Evolutionary conservation across 2,797 vertebrate genomes (phyloP).

Genomic region (Protonibea diacanthus): DNA sequence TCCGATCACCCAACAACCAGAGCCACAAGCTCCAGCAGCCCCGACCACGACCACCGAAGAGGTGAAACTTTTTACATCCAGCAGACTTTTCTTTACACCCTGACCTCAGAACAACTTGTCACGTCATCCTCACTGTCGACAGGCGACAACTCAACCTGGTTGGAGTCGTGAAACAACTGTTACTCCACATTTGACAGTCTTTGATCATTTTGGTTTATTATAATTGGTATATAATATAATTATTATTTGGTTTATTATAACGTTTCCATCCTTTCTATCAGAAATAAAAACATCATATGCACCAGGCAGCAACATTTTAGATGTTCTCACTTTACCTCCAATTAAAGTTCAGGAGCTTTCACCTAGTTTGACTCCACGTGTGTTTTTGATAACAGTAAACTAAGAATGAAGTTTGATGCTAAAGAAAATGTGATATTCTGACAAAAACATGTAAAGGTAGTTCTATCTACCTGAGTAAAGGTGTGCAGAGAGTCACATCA

Average conservation of each 20-base stretch:
- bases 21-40: slow-evolving; percentile 23
- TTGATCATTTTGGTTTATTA: background rate
- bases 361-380: no score
- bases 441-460: background rate
- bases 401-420: no score
- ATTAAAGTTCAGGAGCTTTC: no score
- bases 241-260: background rate
- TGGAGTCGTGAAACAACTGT: background rate
- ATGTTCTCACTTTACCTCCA: background rate
- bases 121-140: background rate
- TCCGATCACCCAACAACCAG: slow-evolving; percentile 63
- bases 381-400: no score
- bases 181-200: background rate
- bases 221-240: no score
- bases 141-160: background rate
- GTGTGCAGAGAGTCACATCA: background rate
- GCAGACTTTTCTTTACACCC: background rate
- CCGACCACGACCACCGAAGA: slow-evolving; percentile 27
- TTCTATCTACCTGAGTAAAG: no score
- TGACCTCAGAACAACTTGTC: background rate
- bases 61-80: slow-evolving; percentile 54
- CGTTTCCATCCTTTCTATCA: background rate
- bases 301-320: background rate
- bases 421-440: no score
- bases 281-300: background rate